Evolutionary conservation across 2,113 vertebrate genomes (phyloP).

Genomic region (Pterocles burchelli): DNA sequence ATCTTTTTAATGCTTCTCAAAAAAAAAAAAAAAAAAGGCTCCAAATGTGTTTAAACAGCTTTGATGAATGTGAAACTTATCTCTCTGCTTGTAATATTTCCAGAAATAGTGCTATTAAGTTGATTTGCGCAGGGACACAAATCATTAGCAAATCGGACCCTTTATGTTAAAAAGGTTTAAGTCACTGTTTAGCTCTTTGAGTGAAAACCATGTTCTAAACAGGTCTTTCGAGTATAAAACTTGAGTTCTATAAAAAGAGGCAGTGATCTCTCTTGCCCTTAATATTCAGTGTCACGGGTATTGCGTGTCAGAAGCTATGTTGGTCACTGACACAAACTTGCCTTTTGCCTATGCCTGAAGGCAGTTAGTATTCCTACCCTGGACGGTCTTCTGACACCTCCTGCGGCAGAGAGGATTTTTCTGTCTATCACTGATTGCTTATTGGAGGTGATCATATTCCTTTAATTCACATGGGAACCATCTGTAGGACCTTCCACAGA

Average conservation of each 20-base stretch:
- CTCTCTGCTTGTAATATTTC: conserved; percentile 69
- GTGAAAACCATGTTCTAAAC: neutral
- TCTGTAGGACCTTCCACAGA: neutral
- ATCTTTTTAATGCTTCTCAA: conserved; percentile 68
- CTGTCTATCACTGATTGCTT: neutral
- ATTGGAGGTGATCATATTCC: neutral
- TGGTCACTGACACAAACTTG: neutral
- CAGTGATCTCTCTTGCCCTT: conserved; percentile 40
- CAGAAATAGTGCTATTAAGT: conserved; percentile 72
- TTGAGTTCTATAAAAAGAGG: conserved; percentile 27
- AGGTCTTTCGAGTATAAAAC: neutral
- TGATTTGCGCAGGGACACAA: conserved; percentile 70
- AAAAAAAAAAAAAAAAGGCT: conserved; percentile 11
- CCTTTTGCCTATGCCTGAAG: conserved; percentile 1
- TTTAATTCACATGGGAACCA: neutral
- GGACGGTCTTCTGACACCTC: neutral
- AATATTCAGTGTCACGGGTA: conserved; percentile 28
- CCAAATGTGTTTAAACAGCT: conserved; percentile 71
- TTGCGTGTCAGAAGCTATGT: neutral
- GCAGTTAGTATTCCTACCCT: neutral
- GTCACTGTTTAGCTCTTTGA: conserved; percentile 49
- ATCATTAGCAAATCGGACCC: conserved; percentile 65
- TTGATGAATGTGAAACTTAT: conserved; percentile 70
- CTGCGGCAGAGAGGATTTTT: neutral
- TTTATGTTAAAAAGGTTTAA: conserved; percentile 58